Evolutionary conservation across 2,113 vertebrate species (phyloP), one percentile per base, ranked within the genome.

Genomic region (Pachypanchax playfairii): DNA sequence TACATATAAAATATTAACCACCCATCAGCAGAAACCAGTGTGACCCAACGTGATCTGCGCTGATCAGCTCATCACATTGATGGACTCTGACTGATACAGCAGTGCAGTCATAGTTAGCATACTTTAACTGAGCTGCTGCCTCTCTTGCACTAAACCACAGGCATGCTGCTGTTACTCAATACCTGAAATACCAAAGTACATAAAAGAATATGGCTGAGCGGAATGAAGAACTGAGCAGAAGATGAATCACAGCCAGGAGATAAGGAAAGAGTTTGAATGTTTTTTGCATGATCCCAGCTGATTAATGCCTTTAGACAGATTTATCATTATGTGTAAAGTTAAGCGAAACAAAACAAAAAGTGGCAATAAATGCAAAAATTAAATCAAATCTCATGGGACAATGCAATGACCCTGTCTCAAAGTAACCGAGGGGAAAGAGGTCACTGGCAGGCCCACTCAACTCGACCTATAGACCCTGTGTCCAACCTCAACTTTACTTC

Each of bases 151-250:
- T 38, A 35, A 65, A 77, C 73, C 83, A 63, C 76, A 82, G 69
- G 71, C 70, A 84, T 41, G 48, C 44, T 47, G 50, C 71, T 67
- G 73, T 75, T 70, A 78, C 68, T 67, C 56, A 78, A 83, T 82
- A 82, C 82, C 84, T 83, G 80, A 52, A 71, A 83, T 80, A 72
- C 70, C 68, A 67, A 65, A 38, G 22, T 2, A 55, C 66, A 52
- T 33, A 18, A 24, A 70, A 70, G 58, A 74, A 38, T 54, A 21
- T 41, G 33, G 47, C 33, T 3, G 38, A 28, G 64, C 53, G 55
- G 49, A 42, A 56, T 41, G 47, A 58, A 22, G 51, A 53, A 35
- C 41, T 55, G 28, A 56, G 43, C 38, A 56, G 17, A 53, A 26
- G 38, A 26, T 9, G 46, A 68, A n/a, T 33, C 5, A 8, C n/a